Evolutionary conservation across 1,140 invertebrate species (phyloP), one percentile per base, ranked within the genome.

Genomic region (Papilio helenus): DNA sequence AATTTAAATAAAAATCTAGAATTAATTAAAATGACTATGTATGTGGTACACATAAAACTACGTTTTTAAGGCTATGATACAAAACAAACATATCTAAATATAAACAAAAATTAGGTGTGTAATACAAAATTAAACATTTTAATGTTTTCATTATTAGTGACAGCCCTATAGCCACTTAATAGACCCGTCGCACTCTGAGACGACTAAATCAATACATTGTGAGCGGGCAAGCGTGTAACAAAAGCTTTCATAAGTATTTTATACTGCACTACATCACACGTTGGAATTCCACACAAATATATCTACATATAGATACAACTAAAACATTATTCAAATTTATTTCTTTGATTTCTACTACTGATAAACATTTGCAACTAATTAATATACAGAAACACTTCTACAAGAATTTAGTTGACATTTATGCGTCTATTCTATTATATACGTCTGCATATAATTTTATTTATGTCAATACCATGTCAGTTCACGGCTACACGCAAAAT

Each of bases 181-280:
- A 77, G 39, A 77, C 76, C 58, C 55, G 76, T 77, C 39, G 76
- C 34, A 65, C 39, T 77, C 20, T 39, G 29, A 23, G 44, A 44
- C 29, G 76, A 61, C 58, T 39, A 55, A 77, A 77, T 77, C 51
- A 77, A 77, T 77, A 61, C 55, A 77, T 61, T 76, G 73, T 76
- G 20, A 51, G 73, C 46, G 44, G 42, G 26, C 46, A 34, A 55
- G 46, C 73, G 51, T 77, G 18, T 61, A 42, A 77, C 74, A 26
- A 61, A 77, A 61, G 74, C 51, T 61, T 61, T 76, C 34, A 61
- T 76, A 61, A 61, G 29, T 65, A 29, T 44, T 77, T 77, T 77
- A 61, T 61, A 34, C 18, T 77, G 29, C 23, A 77, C 16, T 61
- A 77, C 55, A 58, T 23, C 51, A 55, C 8, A 26, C 12, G 2